Conservation (phyloP, 2,113 vertebrate genomes). For the Triplophysa tibetana region DNA sequence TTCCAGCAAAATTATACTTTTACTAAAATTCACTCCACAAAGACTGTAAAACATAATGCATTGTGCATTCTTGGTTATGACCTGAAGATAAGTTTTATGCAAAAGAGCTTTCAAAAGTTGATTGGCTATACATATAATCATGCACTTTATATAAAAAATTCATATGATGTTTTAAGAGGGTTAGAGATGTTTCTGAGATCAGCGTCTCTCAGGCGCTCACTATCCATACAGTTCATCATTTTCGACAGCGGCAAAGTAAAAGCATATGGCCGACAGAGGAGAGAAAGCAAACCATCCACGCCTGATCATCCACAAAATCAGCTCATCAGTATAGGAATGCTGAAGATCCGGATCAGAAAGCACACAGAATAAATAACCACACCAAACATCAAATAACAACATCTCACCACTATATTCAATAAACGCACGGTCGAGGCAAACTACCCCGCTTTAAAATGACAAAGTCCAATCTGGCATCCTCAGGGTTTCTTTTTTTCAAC, state of each 20-base stretch:
- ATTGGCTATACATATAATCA: no score
- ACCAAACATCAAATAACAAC: not conserved
- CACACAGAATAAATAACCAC: not conserved
- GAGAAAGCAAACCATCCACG: constrained; percentile 5
- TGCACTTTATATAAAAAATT: constrained; percentile 11
- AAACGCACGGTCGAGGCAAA: not conserved
- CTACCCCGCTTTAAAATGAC: not conserved
- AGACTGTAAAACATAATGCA: not conserved
- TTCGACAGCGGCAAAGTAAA: constrained; percentile 9
- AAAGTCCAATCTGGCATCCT: not conserved
- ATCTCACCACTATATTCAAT: not conserved
- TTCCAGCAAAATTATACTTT: not conserved
- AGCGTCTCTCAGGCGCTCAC: constrained; percentile 1
- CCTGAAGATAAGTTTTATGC: not conserved
- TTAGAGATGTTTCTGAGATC: constrained; percentile 13
- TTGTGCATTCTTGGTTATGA: not conserved
- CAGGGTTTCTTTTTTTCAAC: no score
- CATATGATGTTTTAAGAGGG: constrained; percentile 17
- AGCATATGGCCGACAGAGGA: constrained; percentile 8
- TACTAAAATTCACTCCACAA: not conserved
- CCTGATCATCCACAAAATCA: not conserved
- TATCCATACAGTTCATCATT: constrained; percentile 15
- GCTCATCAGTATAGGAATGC: not conserved
- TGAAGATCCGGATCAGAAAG: not conserved
- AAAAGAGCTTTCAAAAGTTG: not conserved